phyloP scores from a whole-genome alignment of 2,113 vertebrate species.

The Rhinichthys klamathensis region DNA sequence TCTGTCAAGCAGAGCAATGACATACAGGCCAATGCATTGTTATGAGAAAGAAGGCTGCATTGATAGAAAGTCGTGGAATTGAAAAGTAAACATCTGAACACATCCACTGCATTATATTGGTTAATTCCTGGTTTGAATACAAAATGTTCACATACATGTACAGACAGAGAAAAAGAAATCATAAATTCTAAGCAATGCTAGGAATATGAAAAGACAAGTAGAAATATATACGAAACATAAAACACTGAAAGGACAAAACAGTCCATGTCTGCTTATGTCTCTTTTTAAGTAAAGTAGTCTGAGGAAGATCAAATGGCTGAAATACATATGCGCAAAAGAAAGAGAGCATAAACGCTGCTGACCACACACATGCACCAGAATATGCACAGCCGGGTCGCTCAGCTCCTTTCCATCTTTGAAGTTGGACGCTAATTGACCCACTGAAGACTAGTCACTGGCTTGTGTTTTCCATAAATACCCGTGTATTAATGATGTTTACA shows the following conservation, averaged over 20 bases:
- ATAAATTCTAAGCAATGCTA: background rate
- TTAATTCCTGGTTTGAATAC: background rate
- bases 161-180: background rate
- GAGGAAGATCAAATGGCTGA: background rate
- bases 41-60: conserved; percentile 38
- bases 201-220: background rate
- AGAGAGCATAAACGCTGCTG: conserved; percentile 28
- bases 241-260: background rate
- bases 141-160: background rate
- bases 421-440: background rate
- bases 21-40: conserved; percentile 39
- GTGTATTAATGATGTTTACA: background rate
- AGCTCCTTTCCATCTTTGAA: conserved; percentile 4
- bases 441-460: background rate
- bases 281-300: no score
- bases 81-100: conserved; percentile 2
- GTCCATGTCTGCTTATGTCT: background rate
- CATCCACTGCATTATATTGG: background rate
- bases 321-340: conserved; percentile 33
- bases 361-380: conserved; percentile 31
- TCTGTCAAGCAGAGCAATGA: conserved; percentile 37
- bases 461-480: background rate
- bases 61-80: background rate
- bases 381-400: background rate
- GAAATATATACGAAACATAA: conserved; percentile 26